phyloP scores from a whole-genome alignment of 2,888 invertebrate genomes.

The Coleophora deauratella region DNA sequence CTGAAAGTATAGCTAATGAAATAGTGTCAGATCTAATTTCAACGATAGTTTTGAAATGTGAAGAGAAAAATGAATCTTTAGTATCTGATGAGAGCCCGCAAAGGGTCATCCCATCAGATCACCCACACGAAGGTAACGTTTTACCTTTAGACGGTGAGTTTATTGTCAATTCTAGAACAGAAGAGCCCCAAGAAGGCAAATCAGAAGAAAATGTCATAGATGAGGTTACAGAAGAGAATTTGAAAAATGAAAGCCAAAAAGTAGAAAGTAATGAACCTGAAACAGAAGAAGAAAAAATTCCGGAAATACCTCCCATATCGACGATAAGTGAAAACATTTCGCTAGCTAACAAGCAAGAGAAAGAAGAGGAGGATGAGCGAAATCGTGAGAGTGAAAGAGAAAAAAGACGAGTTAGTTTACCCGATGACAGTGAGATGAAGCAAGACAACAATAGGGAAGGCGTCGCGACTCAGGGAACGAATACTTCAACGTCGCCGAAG shows the following conservation, averaged over 20 bases:
- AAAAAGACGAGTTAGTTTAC: conserved; percentile 76
- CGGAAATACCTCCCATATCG: conserved; percentile 80
- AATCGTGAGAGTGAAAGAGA: conserved; percentile 59
- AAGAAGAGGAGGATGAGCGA: conserved; percentile 46
- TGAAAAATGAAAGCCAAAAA: conserved; percentile 51
- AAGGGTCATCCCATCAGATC: conserved; percentile 45
- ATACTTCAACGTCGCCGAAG: conserved; percentile 75
- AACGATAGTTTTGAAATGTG: conserved; percentile 37
- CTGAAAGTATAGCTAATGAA: conserved; percentile 50
- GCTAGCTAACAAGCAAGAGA: conserved; percentile 54
- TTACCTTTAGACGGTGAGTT: conserved; percentile 62
- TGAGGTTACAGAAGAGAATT: conserved; percentile 42
- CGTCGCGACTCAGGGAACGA: conserved; percentile 50
- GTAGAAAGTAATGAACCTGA: conserved; percentile 34
- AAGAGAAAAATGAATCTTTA: conserved; percentile 21
- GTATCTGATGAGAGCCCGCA: conserved; percentile 33
- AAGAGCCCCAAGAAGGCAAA: conserved; percentile 25
- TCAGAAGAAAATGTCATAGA: conserved; percentile 15
- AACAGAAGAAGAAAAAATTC: conserved; percentile 54
- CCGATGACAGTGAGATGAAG: conserved; percentile 65
- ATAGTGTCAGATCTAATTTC: conserved; percentile 50
- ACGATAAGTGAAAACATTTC: conserved; percentile 83
- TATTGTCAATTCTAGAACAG: conserved; percentile 44
- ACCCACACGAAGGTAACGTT: conserved; percentile 58
- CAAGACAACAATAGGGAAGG: conserved; percentile 57